Conservation (phyloP, 2,888 invertebrate species). For the Caenorhabditis doughertyi region DNA sequence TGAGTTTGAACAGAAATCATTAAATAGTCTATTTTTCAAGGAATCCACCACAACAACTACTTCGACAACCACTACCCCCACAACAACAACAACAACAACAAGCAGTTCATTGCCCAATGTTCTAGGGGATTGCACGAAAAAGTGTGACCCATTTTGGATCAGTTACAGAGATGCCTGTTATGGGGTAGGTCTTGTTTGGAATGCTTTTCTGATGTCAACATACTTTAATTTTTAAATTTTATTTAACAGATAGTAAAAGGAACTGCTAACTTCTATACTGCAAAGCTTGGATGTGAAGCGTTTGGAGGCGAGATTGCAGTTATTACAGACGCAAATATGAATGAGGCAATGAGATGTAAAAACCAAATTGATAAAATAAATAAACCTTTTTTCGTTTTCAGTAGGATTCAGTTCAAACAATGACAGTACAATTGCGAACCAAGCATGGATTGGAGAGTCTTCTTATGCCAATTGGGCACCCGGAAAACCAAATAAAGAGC, state of each 20-base stretch:
- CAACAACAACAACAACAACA: background rate
- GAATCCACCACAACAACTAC: conserved; percentile 16
- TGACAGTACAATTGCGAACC: conserved; percentile 11
- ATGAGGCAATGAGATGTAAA: conserved; percentile 46
- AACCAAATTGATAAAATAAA: background rate
- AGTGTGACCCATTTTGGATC: conserved; percentile 15
- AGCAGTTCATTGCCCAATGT: too few relatives aligned
- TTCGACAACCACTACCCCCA: background rate
- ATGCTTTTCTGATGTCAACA: background rate
- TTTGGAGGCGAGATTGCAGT: conserved; percentile 37
- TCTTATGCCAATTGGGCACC: conserved; percentile 36
- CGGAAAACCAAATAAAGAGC: conserved; percentile 35
- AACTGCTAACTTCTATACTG: conserved; percentile 10
- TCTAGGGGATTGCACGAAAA: conserved; percentile 1
- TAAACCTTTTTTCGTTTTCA: conserved; percentile 7
- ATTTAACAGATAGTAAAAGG: conserved; percentile 46
- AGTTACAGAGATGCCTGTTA: conserved; percentile 34
- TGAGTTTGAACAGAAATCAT: too few relatives aligned
- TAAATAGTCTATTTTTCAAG: too few relatives aligned
- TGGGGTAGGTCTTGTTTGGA: conserved; percentile 1
- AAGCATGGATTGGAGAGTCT: conserved; percentile 33
- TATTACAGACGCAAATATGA: conserved; percentile 24
- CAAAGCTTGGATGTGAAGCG: conserved; percentile 1
- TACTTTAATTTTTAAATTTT: background rate
- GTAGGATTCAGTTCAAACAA: conserved; percentile 39